Conservation (phyloP, 2,888 invertebrate species). For the Bedellia somnulentella region DNA sequence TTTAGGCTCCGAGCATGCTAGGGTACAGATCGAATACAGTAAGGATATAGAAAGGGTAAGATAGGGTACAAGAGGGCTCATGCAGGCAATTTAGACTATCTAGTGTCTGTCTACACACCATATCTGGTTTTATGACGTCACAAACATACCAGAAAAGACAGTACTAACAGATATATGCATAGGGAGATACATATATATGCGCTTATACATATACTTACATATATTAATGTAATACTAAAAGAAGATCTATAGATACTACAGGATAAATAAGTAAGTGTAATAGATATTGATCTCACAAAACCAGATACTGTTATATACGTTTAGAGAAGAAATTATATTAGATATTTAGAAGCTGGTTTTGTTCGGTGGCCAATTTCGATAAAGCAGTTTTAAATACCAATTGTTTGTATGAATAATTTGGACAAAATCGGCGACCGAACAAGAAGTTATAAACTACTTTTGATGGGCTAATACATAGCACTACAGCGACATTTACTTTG, state of each 20-base stretch:
- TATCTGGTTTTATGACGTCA: too few relatives aligned
- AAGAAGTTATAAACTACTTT: slow-evolving; percentile 33
- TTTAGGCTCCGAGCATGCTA: slow-evolving; percentile 48
- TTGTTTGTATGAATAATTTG: slow-evolving; percentile 5
- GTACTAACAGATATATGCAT: too few relatives aligned
- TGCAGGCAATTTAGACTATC: too few relatives aligned
- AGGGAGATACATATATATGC: too few relatives aligned
- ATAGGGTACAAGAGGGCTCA: slow-evolving; percentile 18
- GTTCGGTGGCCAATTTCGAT: slow-evolving; percentile 39
- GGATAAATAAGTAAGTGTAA: too few relatives aligned
- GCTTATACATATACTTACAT: too few relatives aligned
- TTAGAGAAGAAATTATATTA: too few relatives aligned
- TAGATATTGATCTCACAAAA: slow-evolving; percentile 37
- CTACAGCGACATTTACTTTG: slow-evolving; percentile 42
- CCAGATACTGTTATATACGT: slow-evolving; percentile 34
- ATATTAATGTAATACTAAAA: too few relatives aligned
- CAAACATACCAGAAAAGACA: too few relatives aligned
- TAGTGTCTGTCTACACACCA: too few relatives aligned
- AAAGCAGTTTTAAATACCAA: slow-evolving; percentile 2
- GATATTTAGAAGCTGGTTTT: slow-evolving; percentile 17
- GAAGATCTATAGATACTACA: too few relatives aligned
- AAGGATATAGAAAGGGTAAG: slow-evolving; percentile 24
- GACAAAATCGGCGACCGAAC: slow-evolving; percentile 42
- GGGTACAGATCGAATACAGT: slow-evolving; percentile 25
- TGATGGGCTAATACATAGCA: slow-evolving; percentile 43